Base-by-base conservation (phyloP, 1,140 invertebrate genomes). In the Geopemphigus sp. region DNA sequence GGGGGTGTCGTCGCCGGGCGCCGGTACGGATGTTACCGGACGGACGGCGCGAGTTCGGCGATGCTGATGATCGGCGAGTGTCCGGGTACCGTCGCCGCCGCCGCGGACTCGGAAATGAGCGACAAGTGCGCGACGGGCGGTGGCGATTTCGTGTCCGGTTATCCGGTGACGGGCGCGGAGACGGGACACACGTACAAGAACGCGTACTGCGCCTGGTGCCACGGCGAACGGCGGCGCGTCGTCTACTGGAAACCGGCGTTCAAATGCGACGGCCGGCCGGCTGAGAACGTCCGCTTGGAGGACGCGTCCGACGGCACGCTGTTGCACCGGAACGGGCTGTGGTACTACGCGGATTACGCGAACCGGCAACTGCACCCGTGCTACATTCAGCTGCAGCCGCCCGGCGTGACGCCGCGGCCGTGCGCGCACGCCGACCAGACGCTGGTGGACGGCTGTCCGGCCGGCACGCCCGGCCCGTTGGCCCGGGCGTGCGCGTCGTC, bases 171-270 rank as follows among this genome's bases (percentile, higher is more conserved):
- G 0, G n/a, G 24, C 57, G 0, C 5, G 0, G 15, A 15, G 2
- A 50, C 54, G 0, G 22, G 17, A 3, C 39, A 61, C 56, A 10
- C 1, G 2, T 78, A 78, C 3, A 47, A 12, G 57, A 81, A 81
- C 57, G 70, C 29, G 15, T 81, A 61, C 50, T 81, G 80, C 19
- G 80, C 80, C 0, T 50, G 6, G 47, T 81, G 80, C 50, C 24
- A 74, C 17, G 56, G 70, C 29, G 80, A 74, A 53, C 59, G 39
- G 12, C 54, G 5, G 15, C 26, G 5, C 24, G 57, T 76, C 1
- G 5, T 47, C 15, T 76, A 76, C 73, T 76, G 73, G 73, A 76
- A 76, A 59, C 73, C 73, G 6, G 2, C 19, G 12, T 76, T 76
- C 56, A 0, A 1, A n/a, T 76, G 73, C 0, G 1, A 1, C 72